Evolutionary conservation across 2,113 vertebrate species (phyloP).

Genomic region (Pterocles orientalis): DNA sequence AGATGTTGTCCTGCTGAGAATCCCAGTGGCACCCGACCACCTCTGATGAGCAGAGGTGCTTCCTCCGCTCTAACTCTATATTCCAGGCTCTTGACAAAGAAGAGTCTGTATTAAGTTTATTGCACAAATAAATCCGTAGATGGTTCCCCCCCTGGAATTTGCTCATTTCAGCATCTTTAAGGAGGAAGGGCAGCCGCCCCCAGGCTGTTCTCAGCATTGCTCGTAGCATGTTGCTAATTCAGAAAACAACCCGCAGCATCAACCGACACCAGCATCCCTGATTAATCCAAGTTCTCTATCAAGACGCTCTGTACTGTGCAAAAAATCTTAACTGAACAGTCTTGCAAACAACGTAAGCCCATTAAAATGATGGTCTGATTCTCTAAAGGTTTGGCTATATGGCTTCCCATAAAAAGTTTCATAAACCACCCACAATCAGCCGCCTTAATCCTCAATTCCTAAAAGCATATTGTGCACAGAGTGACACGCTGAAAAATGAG

Average conservation of each 20-base stretch:
- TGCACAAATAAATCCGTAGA: not conserved
- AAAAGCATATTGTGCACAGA: constrained; percentile 58
- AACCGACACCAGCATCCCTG: constrained; percentile 36
- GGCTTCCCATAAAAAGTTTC: constrained; percentile 75
- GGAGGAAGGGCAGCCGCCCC: not conserved
- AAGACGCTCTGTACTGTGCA: constrained; percentile 14
- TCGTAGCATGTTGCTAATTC: constrained; percentile 45
- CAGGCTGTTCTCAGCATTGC: not conserved
- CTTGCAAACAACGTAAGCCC: constrained; percentile 60
- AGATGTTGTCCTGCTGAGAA: accelerated
- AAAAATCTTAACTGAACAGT: constrained; percentile 55
- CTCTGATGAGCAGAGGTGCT: not conserved
- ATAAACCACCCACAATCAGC: constrained; percentile 78
- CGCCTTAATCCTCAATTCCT: constrained; percentile 71
- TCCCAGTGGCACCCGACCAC: accelerated
- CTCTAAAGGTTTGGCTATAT: constrained; percentile 69
- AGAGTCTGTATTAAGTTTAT: not conserved
- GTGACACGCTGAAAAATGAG: constrained; percentile 71
- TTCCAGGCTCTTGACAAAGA: not conserved
- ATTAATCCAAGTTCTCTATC: constrained; percentile 69
- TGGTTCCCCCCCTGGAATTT: not conserved
- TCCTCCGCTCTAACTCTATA: not conserved
- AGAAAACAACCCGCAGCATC: constrained; percentile 36
- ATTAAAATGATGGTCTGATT: constrained; percentile 69
- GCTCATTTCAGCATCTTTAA: not conserved